A percentile compares a stretch with the other conserved stretches of the same genome.
Conservation (phyloP, 2,888 invertebrate genomes). For the Amphimallon solstitiale region DNA sequence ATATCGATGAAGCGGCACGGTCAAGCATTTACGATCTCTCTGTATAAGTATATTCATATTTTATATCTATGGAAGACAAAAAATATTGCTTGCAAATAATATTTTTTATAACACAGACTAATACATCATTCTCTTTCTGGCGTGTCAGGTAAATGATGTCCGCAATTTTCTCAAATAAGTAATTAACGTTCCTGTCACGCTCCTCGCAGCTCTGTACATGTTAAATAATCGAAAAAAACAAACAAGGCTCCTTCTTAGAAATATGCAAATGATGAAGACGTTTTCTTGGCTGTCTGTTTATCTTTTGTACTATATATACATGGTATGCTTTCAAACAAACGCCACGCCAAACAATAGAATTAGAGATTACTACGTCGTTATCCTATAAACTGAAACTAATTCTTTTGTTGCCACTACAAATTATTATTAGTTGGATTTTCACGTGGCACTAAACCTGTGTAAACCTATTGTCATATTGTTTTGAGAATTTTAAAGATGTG, state of each 20-base stretch:
- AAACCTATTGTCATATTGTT: not conserved
- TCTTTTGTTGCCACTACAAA: not conserved
- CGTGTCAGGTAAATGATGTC: not conserved
- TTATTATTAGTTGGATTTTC: not conserved
- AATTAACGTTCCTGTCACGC: not conserved
- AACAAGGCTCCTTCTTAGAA: conserved; percentile 24
- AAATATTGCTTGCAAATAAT: too few species aligned
- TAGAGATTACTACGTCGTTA: not conserved
- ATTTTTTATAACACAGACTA: too few species aligned
- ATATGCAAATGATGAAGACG: conserved; percentile 28
- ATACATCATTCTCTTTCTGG: too few species aligned
- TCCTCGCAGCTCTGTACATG: too few species aligned
- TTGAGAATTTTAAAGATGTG: too few species aligned
- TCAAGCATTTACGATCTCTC: too few species aligned
- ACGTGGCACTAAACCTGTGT: not conserved
- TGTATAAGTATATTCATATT: too few species aligned
- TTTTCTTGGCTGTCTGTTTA: conserved; percentile 15
- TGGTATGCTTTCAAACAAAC: not conserved
- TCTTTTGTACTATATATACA: conserved; percentile 1
- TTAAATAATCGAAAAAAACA: conserved; percentile 8
- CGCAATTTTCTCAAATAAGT: not conserved
- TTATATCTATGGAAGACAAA: too few species aligned
- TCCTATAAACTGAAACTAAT: not conserved
- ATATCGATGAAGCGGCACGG: too few species aligned
- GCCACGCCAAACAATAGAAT: conserved; percentile 8